Conservation (phyloP, 2,113 vertebrate species). For the Mobula birostris region DNA sequence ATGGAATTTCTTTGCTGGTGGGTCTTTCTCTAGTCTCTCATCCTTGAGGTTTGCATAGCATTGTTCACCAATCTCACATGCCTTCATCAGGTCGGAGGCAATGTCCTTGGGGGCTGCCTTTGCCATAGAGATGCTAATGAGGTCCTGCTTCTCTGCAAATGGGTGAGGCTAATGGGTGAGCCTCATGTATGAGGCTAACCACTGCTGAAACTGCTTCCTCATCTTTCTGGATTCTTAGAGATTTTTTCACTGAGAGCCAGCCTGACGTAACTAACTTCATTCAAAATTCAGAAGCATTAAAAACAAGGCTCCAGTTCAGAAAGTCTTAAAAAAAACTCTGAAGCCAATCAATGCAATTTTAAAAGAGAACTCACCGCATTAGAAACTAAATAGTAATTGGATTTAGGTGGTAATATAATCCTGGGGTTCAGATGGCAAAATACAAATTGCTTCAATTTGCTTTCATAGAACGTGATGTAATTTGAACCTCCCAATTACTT, state of each 20-base stretch:
- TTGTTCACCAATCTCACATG: too few relatives aligned
- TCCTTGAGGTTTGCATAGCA: too few relatives aligned
- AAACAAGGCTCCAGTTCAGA: not conserved
- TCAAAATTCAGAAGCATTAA: not conserved
- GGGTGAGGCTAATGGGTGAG: too few relatives aligned
- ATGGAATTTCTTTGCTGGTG: too few relatives aligned
- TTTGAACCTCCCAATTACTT: not conserved
- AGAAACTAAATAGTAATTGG: not conserved
- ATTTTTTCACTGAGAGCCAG: not conserved
- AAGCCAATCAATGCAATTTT: not conserved
- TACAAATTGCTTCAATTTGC: not conserved
- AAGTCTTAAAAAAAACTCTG: not conserved
- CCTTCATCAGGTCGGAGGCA: too few relatives aligned
- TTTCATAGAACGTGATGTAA: too few relatives aligned
- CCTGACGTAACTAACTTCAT: not conserved
- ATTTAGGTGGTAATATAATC: not conserved
- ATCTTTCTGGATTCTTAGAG: not conserved
- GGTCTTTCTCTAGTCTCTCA: too few relatives aligned
- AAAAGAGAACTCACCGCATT: not conserved
- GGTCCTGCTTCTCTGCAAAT: too few relatives aligned
- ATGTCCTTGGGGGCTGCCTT: too few relatives aligned
- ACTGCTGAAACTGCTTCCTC: too few relatives aligned
- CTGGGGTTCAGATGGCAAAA: not conserved
- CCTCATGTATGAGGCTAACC: too few relatives aligned
- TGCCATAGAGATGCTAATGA: too few relatives aligned